Evolutionary conservation across 1,140 invertebrate genomes (phyloP), one percentile per base, ranked within the genome.

Genomic region (Pogonomyrmex barbatus): DNA sequence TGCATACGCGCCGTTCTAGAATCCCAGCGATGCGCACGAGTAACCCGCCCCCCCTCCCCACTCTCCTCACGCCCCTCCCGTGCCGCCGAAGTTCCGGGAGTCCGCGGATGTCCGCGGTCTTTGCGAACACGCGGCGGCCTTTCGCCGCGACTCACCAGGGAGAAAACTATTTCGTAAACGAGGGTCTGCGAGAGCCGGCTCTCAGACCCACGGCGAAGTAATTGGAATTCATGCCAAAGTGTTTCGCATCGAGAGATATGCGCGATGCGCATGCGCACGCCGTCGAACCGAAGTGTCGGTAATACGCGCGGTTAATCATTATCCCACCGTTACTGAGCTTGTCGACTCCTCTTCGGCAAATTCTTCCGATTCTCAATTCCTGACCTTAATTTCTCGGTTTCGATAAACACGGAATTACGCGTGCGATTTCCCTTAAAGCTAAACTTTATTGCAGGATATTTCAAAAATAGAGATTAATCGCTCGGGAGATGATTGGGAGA

Each of bases 141-240:
- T 81, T 52, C 73, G 45, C 45, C 45, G 56, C 60, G 82, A 78
- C 17, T 52, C 30, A 36, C 12, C 50, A 4, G 83, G 39, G 54
- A 68, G 75, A 58, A 58, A 78, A 79, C 78, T 81, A 81, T 81
- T 71, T 70, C 78, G 65, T 50, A 70, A 81, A 71, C 78, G 78
- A 81, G 62, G 4, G 9, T 70, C 62, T 68, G 62, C 33, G 63
- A 78, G 42, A 17, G 60, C 14, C 9, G 47, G 39, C 42, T 81
- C 24, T 47, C 39, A 42, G 67, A 45, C 47, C 24, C 24, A n/a
- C 60, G 12, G 36, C 36, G 12, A 71, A 70, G 78, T 81, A 81
- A 81, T 81, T 81, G 65, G 78, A 81, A 81, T 81, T 81, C 78
- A 70, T 56, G 12, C 24, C 36, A 24, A 81, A 58, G 50, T 33